Conservation (phyloP, 2,888 invertebrate genomes). For the Leptinotarsa tumamoca region DNA sequence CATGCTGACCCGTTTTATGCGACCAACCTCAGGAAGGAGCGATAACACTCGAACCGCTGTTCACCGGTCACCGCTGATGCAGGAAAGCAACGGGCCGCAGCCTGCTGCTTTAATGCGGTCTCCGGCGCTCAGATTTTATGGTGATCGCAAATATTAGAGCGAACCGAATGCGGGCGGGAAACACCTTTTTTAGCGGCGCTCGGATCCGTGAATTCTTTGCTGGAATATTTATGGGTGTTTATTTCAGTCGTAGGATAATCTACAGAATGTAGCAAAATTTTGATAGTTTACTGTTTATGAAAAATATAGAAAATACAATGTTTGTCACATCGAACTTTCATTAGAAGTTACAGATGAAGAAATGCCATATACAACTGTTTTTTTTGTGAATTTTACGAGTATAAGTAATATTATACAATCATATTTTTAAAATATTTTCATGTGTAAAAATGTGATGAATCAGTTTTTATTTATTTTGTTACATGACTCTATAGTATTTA, state of each 20-base stretch:
- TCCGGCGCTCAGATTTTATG: slow-evolving; percentile 50
- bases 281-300: no score
- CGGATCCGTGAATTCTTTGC: background rate
- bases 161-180: slow-evolving; percentile 24
- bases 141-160: slow-evolving; percentile 42
- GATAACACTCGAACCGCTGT: slow-evolving; percentile 41
- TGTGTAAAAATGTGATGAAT: no score
- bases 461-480: no score
- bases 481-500: no score
- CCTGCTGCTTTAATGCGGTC: slow-evolving; percentile 52
- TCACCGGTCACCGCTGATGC: slow-evolving; percentile 36
- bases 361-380: no score
- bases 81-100: slow-evolving; percentile 33
- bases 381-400: no score
- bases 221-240: slow-evolving; percentile 12
- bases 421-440: no score
- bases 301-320: no score
- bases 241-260: background rate
- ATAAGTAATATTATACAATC: no score
- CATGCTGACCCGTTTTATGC: slow-evolving; percentile 8
- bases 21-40: slow-evolving; percentile 40
- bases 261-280: background rate
- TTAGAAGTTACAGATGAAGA: no score
- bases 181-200: slow-evolving; percentile 33
- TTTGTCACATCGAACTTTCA: no score